Percentiles rank a stretch among this genome's conserved stretches.
Evolutionary conservation across 1,140 invertebrate species (phyloP).

Genomic region (Paracyclopina nana): DNA sequence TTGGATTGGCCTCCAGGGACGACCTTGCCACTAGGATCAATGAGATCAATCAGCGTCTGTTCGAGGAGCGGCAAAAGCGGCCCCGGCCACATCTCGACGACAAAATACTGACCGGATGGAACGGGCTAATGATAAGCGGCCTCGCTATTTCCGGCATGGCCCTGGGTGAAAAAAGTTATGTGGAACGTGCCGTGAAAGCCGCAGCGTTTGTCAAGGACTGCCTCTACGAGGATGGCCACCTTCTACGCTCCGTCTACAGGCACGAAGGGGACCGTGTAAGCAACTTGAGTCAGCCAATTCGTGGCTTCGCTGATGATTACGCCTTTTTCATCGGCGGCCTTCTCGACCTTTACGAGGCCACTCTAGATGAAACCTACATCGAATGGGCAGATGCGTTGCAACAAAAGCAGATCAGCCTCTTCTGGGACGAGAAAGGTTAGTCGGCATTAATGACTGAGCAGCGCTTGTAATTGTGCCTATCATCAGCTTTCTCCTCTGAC

Average conservation of each 20-base stretch:
- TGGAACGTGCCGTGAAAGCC: background rate
- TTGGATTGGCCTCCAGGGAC: too few relatives aligned
- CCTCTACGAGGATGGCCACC: background rate
- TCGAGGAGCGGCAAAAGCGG: background rate
- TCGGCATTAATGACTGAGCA: too few relatives aligned
- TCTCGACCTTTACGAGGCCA: slow-evolving; percentile 5
- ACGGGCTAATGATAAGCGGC: slow-evolving; percentile 4
- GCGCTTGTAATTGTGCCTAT: background rate
- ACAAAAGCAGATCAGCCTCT: background rate
- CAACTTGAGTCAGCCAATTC: background rate
- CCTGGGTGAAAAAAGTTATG: background rate
- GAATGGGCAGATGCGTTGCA: background rate
- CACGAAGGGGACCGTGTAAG: background rate
- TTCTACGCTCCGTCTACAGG: background rate
- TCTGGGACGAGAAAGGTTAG: slow-evolving; percentile 5
- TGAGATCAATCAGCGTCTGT: too few relatives aligned
- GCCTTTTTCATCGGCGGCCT: slow-evolving; percentile 2
- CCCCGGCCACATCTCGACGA: background rate
- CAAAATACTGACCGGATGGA: background rate
- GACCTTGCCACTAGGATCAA: too few relatives aligned
- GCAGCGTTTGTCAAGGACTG: background rate
- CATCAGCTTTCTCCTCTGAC: background rate
- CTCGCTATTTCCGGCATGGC: background rate
- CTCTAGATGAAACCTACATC: slow-evolving; percentile 3
- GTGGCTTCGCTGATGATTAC: slow-evolving; percentile 9